Evolutionary conservation across 2,113 vertebrate genomes (phyloP), one percentile per base, ranked within the genome.

Genomic region (Emydura subglobosa): DNA sequence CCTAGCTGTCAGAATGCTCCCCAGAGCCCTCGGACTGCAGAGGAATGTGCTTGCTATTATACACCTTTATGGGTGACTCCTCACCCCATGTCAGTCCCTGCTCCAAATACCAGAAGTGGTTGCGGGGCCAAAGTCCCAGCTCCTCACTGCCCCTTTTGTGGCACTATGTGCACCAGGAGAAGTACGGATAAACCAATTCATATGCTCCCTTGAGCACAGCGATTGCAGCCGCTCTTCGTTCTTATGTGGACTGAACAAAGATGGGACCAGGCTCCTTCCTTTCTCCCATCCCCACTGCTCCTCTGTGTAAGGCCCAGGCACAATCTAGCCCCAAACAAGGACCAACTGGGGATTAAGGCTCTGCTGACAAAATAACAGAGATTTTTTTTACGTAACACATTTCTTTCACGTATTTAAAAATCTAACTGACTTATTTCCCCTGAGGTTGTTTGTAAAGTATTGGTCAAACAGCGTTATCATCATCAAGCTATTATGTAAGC

Each of bases 401-500:
- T 53, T 29, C 57, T 42, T 44, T 42, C 14, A 39, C 54, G 44
- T 14, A 10, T 82, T n/a, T 55, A 57, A 55, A 55, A 42, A 42
- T 42, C 19, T 39, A 11, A 22, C 34, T 82, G 50, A 27, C n/a
- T 47, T 10, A 27, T 24, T 82, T 39, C 34, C 49, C 79, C 49
- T 11, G 29, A 80, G 49, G 47, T 5, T 80, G 29, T 51, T 31
- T 51, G 49, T 50, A 80, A 78, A 80, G 9, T 50, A n/a, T 4
- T 51, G 31, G 31, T 53, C 31, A 53, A 50, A 51, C 79, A 51
- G 31, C 10, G 9, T 4, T 76, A 25, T 19, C 85, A 57, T 4
- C 59, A 4, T 44, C 44, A 76, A 78, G 42, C 17, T 44, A 53
- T 29, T 10, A 47, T 1, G 2, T 7, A 11, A 0, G 1, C 19